Evolutionary conservation across 1,140 invertebrate genomes (phyloP).

Genomic region (Galleria mellonella): DNA sequence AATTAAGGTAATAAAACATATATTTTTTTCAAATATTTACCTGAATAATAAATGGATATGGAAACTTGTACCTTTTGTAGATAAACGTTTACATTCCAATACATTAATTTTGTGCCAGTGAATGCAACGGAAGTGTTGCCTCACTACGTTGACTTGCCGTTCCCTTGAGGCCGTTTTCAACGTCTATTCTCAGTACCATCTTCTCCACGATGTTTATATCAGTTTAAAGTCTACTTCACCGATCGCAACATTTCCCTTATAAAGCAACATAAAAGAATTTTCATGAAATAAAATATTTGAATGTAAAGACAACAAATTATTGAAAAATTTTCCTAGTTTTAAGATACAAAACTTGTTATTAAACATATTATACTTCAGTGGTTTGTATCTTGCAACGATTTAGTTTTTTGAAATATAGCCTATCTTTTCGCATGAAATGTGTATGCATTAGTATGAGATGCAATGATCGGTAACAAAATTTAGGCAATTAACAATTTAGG

Average conservation of each 20-base stretch:
- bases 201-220: constrained; percentile 46
- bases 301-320: too few species aligned
- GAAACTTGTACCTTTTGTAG: not conserved
- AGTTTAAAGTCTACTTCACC: constrained; percentile 52
- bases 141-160: constrained; percentile 25
- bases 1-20: too few species aligned
- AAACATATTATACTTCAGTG: too few species aligned
- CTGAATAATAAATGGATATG: constrained; percentile 14
- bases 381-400: too few species aligned
- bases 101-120: constrained; percentile 3
- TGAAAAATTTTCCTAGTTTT: not conserved
- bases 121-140: constrained; percentile 36
- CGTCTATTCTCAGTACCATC: constrained; percentile 5
- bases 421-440: too few species aligned
- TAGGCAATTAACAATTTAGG: too few species aligned
- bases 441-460: too few species aligned
- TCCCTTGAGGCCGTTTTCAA: constrained; percentile 11
- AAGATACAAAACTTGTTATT: not conserved
- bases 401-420: too few species aligned
- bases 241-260: constrained; percentile 46
- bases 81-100: constrained; percentile 6
- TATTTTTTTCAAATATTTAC: too few species aligned
- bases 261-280: constrained; percentile 49
- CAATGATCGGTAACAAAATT: too few species aligned
- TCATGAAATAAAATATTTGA: constrained; percentile 39